Percentiles rank a stretch among this genome's conserved stretches.
Evolutionary conservation across 2,797 vertebrate species (phyloP).

Genomic region (Rhadinocentrus ornatus): DNA sequence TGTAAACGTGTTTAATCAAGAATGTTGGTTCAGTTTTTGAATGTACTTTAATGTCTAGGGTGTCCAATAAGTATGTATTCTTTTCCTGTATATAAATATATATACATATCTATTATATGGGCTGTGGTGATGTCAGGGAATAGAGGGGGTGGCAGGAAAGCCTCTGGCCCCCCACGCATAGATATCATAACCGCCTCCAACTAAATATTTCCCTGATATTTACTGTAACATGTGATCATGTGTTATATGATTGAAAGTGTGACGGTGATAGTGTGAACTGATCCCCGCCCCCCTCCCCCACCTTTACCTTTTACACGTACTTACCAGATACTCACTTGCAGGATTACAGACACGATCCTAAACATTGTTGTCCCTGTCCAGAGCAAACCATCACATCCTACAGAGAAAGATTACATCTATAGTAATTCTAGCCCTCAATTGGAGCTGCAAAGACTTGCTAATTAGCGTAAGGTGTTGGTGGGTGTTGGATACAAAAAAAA

Average conservation of each 20-base stretch:
- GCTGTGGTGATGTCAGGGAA: slow-evolving; percentile 82
- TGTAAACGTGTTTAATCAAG: slow-evolving; percentile 82
- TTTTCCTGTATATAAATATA: slow-evolving; percentile 84
- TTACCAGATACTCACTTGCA: slow-evolving; percentile 36
- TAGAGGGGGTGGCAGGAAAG: slow-evolving; percentile 73
- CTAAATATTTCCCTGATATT: slow-evolving; percentile 78
- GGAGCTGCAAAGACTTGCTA: slow-evolving; percentile 57
- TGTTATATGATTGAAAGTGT: slow-evolving; percentile 82
- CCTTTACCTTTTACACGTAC: slow-evolving; percentile 31
- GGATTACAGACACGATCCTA: slow-evolving; percentile 19
- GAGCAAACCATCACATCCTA: slow-evolving; percentile 43
- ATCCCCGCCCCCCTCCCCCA: slow-evolving; percentile 9
- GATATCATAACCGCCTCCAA: slow-evolving; percentile 68
- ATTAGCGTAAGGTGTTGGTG: slow-evolving; percentile 65
- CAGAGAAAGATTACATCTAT: slow-evolving; percentile 46
- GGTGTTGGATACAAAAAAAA: slow-evolving; percentile 54
- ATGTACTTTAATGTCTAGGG: slow-evolving; percentile 84
- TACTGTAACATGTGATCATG: slow-evolving; percentile 83
- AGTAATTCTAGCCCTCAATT: slow-evolving; percentile 32
- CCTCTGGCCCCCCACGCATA: slow-evolving; percentile 72
- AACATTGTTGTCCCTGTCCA: slow-evolving; percentile 13
- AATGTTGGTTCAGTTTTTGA: slow-evolving; percentile 84
- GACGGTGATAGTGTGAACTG: slow-evolving; percentile 79
- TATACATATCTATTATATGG: slow-evolving; percentile 86
- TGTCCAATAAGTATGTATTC: slow-evolving; percentile 81